Evolutionary conservation across 2,888 invertebrate species (phyloP), one percentile per base, ranked within the genome.

Genomic region (Microchrysa polita): DNA sequence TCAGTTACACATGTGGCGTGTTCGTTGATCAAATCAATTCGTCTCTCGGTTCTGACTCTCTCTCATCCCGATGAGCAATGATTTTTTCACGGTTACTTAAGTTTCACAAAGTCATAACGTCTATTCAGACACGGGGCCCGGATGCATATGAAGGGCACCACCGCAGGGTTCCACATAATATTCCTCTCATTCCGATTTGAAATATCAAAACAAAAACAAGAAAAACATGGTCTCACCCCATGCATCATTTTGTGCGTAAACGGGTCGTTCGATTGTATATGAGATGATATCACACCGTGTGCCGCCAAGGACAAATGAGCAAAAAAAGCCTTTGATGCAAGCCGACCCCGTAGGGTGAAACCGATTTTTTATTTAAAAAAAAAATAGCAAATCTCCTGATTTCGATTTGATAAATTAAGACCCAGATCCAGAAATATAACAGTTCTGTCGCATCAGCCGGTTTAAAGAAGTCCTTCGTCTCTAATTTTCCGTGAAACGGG

Each of bases 81-180:
- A 69, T 69, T 69, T 57, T n/a, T 69, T 69, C 69, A 69, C 69
- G 69, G 55, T 69, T 69, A 69, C 69, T 69, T 69, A 69, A 55
- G 40, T 69, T 69, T 69, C 69, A n/a, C n/a, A 69, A 69, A 55
- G 69, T 55, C 69, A 23, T 55, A 34, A 69, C n/a, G 42, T 57
- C 40, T 14, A 20, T 48, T n/a, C n/a, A n/a, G n/a, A n/a, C n/a
- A n/a, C n/a, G n/a, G n/a, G n/a, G n/a, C n/a, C n/a, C n/a, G n/a
- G n/a, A n/a, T n/a, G n/a, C n/a, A n/a, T n/a, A n/a, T n/a, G n/a
- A n/a, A n/a, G 27, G 14, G 57, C 69, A 40, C 69, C n/a, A 69
- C 69, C 57, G 69, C n/a, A n/a, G 57, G 69, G 55, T 20, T 55
- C 40, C 69, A 34, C 18, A 27, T n/a, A n/a, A n/a, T n/a, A 20